phyloP scores from a whole-genome alignment of 2,797 vertebrate species.

The Salarias fasciatus region DNA sequence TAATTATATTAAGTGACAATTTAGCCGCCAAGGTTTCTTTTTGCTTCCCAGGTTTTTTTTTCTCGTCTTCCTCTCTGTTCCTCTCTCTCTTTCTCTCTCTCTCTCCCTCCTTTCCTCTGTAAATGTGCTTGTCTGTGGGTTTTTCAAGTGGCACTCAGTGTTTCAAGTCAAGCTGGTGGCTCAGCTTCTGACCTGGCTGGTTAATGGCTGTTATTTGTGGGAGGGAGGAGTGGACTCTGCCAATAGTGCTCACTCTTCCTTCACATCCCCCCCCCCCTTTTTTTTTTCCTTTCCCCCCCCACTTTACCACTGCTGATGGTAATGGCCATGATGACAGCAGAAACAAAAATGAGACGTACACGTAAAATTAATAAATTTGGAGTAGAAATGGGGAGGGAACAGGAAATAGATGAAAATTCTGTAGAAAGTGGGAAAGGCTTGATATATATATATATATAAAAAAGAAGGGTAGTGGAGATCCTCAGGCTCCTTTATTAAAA shows the following conservation, averaged over 20 bases:
- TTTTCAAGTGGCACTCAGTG: slow-evolving; percentile 96
- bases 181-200: slow-evolving; percentile 93
- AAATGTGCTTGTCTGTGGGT: slow-evolving; percentile 91
- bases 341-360: slow-evolving; percentile 32
- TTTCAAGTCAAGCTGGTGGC: slow-evolving; percentile 92
- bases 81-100: slow-evolving; percentile 4
- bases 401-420: slow-evolving; percentile 48
- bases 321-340: slow-evolving; percentile 57
- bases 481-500: slow-evolving; percentile 97
- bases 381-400: slow-evolving; percentile 38
- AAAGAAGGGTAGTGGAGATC: slow-evolving; percentile 51
- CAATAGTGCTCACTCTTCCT: slow-evolving; percentile 59
- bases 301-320: slow-evolving; percentile 57
- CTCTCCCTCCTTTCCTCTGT: slow-evolving; percentile 74
- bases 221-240: slow-evolving; percentile 74
- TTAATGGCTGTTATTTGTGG: slow-evolving; percentile 98
- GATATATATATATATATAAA: too few species aligned
- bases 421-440: slow-evolving; percentile 22
- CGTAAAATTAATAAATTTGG: slow-evolving; percentile 37
- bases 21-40: slow-evolving; percentile 86
- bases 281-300: slow-evolving; percentile 19
- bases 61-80: not conserved
- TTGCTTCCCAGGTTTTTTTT: slow-evolving; percentile 71
- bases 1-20: slow-evolving; percentile 83
- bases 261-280: slow-evolving; percentile 21